Percentiles rank a stretch among this genome's conserved stretches.
Evolutionary conservation across 2,113 vertebrate species (phyloP).

Genomic region (Theropithecus gelada): DNA sequence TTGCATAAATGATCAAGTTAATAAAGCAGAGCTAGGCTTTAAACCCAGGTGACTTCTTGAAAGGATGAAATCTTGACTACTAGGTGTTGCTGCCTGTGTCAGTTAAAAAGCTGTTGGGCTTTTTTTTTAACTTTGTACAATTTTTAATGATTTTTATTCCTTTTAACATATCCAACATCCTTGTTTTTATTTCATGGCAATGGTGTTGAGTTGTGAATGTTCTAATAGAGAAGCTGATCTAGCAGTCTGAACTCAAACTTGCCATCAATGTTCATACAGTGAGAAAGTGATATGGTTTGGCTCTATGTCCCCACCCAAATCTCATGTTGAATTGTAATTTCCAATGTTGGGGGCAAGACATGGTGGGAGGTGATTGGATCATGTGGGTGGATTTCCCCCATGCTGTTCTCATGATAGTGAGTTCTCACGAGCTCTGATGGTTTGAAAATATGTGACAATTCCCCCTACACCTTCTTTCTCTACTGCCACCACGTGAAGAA

Average conservation of each 20-base stretch:
- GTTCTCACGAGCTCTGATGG: too few relatives aligned
- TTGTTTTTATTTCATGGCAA: background rate
- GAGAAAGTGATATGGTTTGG: too few relatives aligned
- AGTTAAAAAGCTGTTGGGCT: background rate
- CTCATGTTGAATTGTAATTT: too few relatives aligned
- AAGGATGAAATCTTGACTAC: background rate
- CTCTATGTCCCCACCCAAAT: too few relatives aligned
- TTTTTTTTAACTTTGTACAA: background rate
- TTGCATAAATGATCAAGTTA: background rate
- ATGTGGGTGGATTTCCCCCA: too few relatives aligned
- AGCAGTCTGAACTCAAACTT: background rate
- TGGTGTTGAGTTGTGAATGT: background rate
- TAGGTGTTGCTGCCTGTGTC: background rate
- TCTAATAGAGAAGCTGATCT: background rate
- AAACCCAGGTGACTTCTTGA: background rate
- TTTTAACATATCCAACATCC: background rate
- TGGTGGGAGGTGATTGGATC: too few relatives aligned
- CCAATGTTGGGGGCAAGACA: too few relatives aligned
- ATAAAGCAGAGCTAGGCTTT: background rate
- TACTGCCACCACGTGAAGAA: too few relatives aligned
- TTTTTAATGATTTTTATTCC: background rate
- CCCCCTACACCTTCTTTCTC: too few relatives aligned
- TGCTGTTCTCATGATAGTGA: too few relatives aligned
- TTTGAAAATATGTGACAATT: too few relatives aligned
- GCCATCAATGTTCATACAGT: background rate